A percentile compares a stretch with the other conserved stretches of the same genome.
Evolutionary conservation across 2,797 vertebrate species (phyloP).

Genomic region (Diceros bicornis): DNA sequence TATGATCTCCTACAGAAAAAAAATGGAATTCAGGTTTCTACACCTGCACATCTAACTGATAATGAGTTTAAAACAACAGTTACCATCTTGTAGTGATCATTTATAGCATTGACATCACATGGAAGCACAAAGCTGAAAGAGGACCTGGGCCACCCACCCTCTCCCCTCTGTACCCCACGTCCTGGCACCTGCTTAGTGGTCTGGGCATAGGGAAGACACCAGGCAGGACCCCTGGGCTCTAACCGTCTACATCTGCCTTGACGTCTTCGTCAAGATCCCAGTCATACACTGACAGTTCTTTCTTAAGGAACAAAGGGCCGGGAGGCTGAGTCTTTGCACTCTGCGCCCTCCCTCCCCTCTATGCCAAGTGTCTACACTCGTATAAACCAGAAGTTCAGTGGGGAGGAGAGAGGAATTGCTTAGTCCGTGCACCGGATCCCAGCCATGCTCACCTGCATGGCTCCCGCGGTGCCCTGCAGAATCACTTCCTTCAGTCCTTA

Average conservation of each 20-base stretch:
- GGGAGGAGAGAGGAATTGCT: fast-evolving
- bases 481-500: fast-evolving
- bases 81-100: fast-evolving
- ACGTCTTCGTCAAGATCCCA: neutral
- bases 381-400: fast-evolving
- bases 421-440: fast-evolving
- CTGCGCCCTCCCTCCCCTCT: fast-evolving
- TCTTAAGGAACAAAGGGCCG: neutral
- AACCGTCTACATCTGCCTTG: neutral
- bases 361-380: fast-evolving
- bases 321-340: fast-evolving
- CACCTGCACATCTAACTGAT: fast-evolving
- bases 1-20: neutral
- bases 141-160: fast-evolving
- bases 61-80: fast-evolving
- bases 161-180: fast-evolving
- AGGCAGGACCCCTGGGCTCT: neutral
- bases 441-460: fast-evolving
- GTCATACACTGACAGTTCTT: neutral
- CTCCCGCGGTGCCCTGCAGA: fast-evolving
- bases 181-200: neutral
- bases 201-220: fast-evolving
- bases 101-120: fast-evolving
- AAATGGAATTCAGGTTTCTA: neutral
- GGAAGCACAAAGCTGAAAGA: fast-evolving